These are phyloP conservation scores for Bubo blakistoni DNA, from an alignment of 2,113 vertebrate genomes.

Conservation along the genomic window DNA sequence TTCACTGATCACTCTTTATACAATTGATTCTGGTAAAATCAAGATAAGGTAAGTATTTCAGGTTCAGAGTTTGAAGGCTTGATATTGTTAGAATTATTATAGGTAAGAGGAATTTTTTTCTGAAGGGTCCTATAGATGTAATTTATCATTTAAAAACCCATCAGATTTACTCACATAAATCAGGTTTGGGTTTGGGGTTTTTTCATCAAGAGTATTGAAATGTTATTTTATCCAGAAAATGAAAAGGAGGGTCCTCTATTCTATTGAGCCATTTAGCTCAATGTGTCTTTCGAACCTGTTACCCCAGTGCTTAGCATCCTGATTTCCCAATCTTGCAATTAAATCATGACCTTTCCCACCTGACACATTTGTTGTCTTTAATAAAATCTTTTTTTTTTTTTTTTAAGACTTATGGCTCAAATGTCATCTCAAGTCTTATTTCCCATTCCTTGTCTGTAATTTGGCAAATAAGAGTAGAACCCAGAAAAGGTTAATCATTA, in stretches of 20 bases:
- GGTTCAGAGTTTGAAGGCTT: not conserved
- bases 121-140: not conserved
- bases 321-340: conserved; percentile 58
- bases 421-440: conserved; percentile 53
- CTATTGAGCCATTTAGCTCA: not conserved
- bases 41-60: not conserved
- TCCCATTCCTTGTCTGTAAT: conserved; percentile 33
- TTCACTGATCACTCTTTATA: not conserved
- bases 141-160: not conserved
- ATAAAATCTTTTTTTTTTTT: conserved; percentile 5
- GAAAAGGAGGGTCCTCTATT: conserved; percentile 1
- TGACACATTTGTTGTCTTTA: conserved; percentile 44
- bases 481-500: conserved; percentile 38
- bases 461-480: conserved; percentile 39
- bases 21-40: not conserved
- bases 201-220: not conserved
- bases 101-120: not conserved
- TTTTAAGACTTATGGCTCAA: conserved; percentile 4
- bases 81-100: not conserved
- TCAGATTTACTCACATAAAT: not conserved
- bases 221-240: conserved; percentile 41
- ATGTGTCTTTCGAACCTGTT: conserved; percentile 22
- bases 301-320: conserved; percentile 25
- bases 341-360: conserved; percentile 57
- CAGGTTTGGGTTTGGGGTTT: not conserved